Evolutionary conservation across 2,797 vertebrate species (phyloP), one percentile per base, ranked within the genome.

Genomic region (Emys orbicularis): DNA sequence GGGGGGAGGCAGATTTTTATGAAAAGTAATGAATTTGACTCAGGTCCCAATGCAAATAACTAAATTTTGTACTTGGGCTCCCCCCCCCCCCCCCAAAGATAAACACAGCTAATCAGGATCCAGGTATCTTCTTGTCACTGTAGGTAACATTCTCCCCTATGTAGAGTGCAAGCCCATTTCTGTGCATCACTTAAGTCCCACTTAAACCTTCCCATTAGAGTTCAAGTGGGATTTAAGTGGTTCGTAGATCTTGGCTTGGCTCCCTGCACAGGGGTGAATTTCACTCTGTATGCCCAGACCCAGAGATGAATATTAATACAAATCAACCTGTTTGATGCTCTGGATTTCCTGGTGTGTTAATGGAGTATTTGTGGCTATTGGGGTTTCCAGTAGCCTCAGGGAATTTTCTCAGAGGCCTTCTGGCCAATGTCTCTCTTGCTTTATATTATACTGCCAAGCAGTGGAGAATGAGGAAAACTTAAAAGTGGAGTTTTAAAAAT

Each of bases 391-490:
- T 79, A 92, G 86, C 80, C 95, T 93, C 82, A 84, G 72, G 87
- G 95, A 81, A 83, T 65, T 93, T 94, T 86, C 91, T 92, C 93
- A 93, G 57, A 94, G 87, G 50, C 12, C 2, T 91, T 31, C 54
- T 91, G 5, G 54, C 56, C 37, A 15, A 16, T 93, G 76, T 12
- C 59, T 79, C 80, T 53, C 72, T 95, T 94, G 89, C 86, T 97
- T 94, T 84, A 79, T 90, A 91, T 86, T 53, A 7, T 65, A 37
- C 18, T 90, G 56, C 84, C 79, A 82, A 68, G 85, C 88, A 97
- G 94, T 12, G 79, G 97, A 97, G 93, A 50, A 94, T 74, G 87
- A 83, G 61, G 68, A 37, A 95, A 84, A 65, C 90, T 97, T 97
- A 88, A 82, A 76, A 56, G 49, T 4, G 11, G 49, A 81, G 44